Conservation (phyloP, 2,888 invertebrate genomes). For the Druceiella hillmani region DNA sequence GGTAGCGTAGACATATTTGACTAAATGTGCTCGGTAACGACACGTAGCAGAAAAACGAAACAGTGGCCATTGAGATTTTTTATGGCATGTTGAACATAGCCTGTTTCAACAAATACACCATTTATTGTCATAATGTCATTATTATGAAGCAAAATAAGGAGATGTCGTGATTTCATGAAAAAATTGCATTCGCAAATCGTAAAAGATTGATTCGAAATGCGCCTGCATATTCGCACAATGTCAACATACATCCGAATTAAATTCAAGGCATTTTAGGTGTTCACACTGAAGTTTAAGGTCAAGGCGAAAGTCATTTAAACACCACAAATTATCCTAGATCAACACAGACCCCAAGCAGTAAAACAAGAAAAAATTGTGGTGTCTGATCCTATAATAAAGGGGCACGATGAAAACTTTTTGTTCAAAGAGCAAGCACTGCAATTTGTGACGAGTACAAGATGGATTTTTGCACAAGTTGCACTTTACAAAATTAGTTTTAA, state of each 20-base stretch:
- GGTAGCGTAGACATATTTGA: too few species aligned
- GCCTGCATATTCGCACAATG: too few species aligned
- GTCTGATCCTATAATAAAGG: slow-evolving; percentile 1
- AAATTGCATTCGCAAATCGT: too few species aligned
- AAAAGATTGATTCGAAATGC: too few species aligned
- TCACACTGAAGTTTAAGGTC: background rate
- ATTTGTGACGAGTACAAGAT: too few species aligned
- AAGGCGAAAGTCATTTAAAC: background rate
- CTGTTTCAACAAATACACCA: background rate
- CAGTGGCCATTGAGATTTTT: background rate
- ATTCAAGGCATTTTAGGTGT: background rate
- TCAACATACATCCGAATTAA: background rate
- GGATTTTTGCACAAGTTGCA: too few species aligned
- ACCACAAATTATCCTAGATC: background rate
- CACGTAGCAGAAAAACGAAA: slow-evolving; percentile 2
- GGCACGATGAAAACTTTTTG: slow-evolving; percentile 1
- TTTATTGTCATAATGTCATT: slow-evolving; percentile 1
- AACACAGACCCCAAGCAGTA: slow-evolving; percentile 1
- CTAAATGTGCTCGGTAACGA: too few species aligned
- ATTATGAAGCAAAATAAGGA: background rate
- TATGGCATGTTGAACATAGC: slow-evolving; percentile 3
- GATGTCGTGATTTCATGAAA: too few species aligned
- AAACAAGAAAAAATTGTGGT: slow-evolving; percentile 1
- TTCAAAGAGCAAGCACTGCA: background rate
- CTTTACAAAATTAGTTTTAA: too few species aligned